Percentiles rank a stretch among this genome's conserved stretches.
These are phyloP conservation scores for Hormiphora californensis DNA, from an alignment of 37 sponge, comb jelly and placozoan genomes.

Conservation along the genomic window DNA sequence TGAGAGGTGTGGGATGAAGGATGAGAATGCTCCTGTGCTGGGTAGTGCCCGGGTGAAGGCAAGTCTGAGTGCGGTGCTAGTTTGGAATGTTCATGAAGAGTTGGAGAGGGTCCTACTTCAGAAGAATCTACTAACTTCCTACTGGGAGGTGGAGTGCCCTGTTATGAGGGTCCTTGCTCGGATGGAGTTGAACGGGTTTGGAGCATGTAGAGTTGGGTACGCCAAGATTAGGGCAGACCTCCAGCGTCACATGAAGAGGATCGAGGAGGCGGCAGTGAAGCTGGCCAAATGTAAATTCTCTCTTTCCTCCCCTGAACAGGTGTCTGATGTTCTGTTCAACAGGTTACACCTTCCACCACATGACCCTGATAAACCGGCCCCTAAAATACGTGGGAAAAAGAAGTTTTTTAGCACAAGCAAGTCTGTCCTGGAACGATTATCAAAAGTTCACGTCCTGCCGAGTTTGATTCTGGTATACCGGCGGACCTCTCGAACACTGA, in stretches of 20 bases:
- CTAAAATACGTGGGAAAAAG: slow-evolving; percentile 4
- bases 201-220: slow-evolving; percentile 67
- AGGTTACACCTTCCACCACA: slow-evolving; percentile 69
- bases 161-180: slow-evolving; percentile 64
- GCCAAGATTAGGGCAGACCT: slow-evolving; percentile 55
- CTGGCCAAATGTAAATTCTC: slow-evolving; percentile 67
- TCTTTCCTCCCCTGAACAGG: slow-evolving; percentile 78
- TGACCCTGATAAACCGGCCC: neutral
- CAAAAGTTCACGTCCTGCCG: slow-evolving; percentile 77
- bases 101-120: slow-evolving; percentile 61
- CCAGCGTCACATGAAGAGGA: slow-evolving; percentile 57
- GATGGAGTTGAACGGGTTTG: slow-evolving; percentile 86
- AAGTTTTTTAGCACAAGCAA: slow-evolving; percentile 81
- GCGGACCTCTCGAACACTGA: slow-evolving; percentile 71
- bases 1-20: neutral
- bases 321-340: slow-evolving; percentile 79
- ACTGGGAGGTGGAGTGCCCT: slow-evolving; percentile 76
- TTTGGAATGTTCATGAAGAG: slow-evolving; percentile 61
- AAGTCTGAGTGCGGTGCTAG: slow-evolving; percentile 65
- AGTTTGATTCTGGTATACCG: slow-evolving; percentile 83
- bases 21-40: neutral
- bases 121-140: slow-evolving; percentile 65
- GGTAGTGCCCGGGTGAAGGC: slow-evolving; percentile 61
- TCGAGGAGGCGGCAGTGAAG: slow-evolving; percentile 71
- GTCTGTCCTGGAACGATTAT: slow-evolving; percentile 80